Evolutionary conservation across 2,797 vertebrate species (phyloP).

Genomic region (Poliocrania exsul): DNA sequence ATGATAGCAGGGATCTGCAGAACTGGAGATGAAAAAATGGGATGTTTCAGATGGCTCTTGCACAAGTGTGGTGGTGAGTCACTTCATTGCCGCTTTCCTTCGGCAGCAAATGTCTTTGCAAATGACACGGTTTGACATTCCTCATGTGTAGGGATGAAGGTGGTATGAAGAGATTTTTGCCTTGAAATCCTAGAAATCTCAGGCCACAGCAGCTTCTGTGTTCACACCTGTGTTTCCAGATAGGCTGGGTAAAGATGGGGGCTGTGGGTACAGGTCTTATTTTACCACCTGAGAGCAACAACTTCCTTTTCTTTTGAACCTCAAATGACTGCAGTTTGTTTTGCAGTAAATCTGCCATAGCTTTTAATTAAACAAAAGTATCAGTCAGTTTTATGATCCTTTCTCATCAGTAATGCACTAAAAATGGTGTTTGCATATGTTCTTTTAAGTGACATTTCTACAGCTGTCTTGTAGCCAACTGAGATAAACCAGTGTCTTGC

Average conservation of each 20-base stretch:
- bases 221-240: no score
- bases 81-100: not conserved
- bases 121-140: fast-evolving
- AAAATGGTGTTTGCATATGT: not conserved
- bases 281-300: not conserved
- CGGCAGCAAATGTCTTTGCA: not conserved
- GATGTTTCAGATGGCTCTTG: not conserved
- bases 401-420: not conserved
- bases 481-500: not conserved
- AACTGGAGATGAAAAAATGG: not conserved
- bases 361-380: not conserved
- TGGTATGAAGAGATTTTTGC: not conserved
- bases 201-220: not conserved
- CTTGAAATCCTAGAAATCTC: not conserved
- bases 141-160: not conserved
- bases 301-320: not conserved
- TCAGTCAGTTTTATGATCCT: not conserved
- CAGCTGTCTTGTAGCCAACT: not conserved
- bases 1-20: not conserved
- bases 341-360: not conserved
- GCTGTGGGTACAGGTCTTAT: not conserved
- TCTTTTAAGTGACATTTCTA: not conserved
- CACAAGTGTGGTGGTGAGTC: not conserved
- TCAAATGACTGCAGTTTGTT: not conserved
- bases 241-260: not conserved